Percentiles rank a stretch among this genome's conserved stretches.
phyloP scores from a whole-genome alignment of 2,888 invertebrate species.

The Geotrupes spiniger region DNA sequence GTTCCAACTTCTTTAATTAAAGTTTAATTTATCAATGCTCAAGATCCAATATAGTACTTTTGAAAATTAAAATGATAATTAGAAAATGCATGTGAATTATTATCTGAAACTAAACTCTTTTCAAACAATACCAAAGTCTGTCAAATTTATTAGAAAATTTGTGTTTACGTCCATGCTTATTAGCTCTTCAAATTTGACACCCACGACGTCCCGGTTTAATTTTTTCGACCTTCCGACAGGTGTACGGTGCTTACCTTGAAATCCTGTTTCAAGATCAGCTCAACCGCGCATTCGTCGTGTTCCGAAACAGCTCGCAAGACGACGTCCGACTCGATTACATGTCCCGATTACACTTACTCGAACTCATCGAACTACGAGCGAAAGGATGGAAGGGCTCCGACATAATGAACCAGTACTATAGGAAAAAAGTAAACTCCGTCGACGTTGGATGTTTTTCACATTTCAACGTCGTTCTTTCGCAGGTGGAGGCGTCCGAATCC shows the following conservation, averaged over 20 bases:
- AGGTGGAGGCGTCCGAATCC: conserved; percentile 45
- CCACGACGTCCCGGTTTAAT: neutral
- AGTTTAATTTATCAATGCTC: too few species aligned
- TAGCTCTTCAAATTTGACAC: neutral
- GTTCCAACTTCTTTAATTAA: too few species aligned
- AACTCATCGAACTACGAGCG: conserved; percentile 89
- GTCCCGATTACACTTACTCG: conserved; percentile 83
- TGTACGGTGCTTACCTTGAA: conserved; percentile 76
- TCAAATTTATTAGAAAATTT: too few species aligned
- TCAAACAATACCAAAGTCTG: too few species aligned
- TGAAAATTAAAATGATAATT: too few species aligned
- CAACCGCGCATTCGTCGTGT: conserved; percentile 80
- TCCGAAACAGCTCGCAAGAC: conserved; percentile 86
- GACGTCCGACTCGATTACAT: conserved; percentile 82
- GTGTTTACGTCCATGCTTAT: too few species aligned
- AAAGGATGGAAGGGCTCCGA: conserved; percentile 86
- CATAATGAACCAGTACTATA: conserved; percentile 82
- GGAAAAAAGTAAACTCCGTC: conserved; percentile 55
- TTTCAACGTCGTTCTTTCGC: neutral
- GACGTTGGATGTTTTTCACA: conserved; percentile 12
- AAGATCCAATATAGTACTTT: too few species aligned
- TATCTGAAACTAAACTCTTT: too few species aligned
- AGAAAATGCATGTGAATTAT: too few species aligned
- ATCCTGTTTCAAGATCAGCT: conserved; percentile 80
- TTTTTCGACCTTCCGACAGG: too few species aligned